Evolutionary conservation across 2,888 invertebrate genomes (phyloP), one percentile per base, ranked within the genome.

Genomic region (Podabrus alpinus): DNA sequence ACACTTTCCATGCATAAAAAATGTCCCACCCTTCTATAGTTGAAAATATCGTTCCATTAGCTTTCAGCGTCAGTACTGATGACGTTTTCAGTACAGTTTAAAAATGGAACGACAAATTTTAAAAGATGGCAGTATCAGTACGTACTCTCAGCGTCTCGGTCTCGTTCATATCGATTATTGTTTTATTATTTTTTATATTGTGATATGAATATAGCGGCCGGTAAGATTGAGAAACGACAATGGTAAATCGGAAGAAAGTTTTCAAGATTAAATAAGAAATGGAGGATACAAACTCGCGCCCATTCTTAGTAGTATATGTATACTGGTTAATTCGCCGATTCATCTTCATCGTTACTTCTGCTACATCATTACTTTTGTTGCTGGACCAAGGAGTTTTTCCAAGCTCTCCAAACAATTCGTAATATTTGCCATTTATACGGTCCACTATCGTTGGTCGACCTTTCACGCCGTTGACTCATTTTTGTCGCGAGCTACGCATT

Each of bases 401-500:
- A 15, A 60, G 45, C 29, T n/a, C 17, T 24, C 19, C 67, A 70
- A 71, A 66, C 62, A 69, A 71, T 68, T 21, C 70, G 72, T 64
- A 66, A 72, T 67, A 69, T 68, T 62, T 62, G 66, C 9, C 66
- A 71, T 72, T 74, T 69, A 24, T 69, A 71, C 67, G 73, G 76
- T 74, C 72, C 73, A 72, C 76, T 72, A 70, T 64, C 68, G 69
- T 66, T 69, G 67, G 73, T 69, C 76, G 74, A 76, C 76, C 76
- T 76, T 69, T 75, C 73, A 73, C 77, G 76, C 73, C 77, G 79
- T 80, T 78, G 79, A 79, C 78, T 81, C 78, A 78, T 79, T 81
- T 81, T 80, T 80, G 80, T 81, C 80, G 79, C 80, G 80, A 78
- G 79, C 79, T 75, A 76, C 77, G 79, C 82, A 80, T 82, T 82